Evolutionary conservation across 2,888 invertebrate genomes (phyloP).

Genomic region (Pseudoips prasinana): DNA sequence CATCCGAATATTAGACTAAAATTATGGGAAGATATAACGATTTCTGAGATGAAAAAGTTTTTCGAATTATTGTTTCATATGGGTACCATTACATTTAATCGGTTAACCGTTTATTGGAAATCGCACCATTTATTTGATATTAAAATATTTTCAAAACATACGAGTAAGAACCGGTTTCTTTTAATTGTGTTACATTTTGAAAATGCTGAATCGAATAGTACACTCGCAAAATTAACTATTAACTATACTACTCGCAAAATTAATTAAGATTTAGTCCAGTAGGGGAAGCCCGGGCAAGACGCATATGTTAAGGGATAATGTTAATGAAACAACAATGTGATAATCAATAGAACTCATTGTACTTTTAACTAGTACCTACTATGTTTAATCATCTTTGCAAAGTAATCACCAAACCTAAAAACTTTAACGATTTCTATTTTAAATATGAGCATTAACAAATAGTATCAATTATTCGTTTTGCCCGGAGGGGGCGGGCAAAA

Average conservation of each 20-base stretch:
- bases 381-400: too few relatives aligned
- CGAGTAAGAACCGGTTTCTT: constrained; percentile 3
- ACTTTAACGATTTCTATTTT: too few relatives aligned
- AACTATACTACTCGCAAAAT: constrained; percentile 3
- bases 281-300: too few relatives aligned
- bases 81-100: not conserved
- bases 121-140: constrained; percentile 2
- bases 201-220: constrained; percentile 4
- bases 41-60: not conserved
- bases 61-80: not conserved
- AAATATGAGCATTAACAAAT: too few relatives aligned
- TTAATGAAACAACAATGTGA: too few relatives aligned
- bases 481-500: too few relatives aligned
- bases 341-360: too few relatives aligned
- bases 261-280: constrained; percentile 4
- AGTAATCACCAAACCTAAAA: too few relatives aligned
- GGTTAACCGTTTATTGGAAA: not conserved
- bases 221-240: constrained; percentile 3
- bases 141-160: constrained; percentile 4
- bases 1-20: not conserved
- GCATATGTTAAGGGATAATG: too few relatives aligned
- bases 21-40: not conserved
- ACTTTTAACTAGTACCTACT: too few relatives aligned
- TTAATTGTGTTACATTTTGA: constrained; percentile 3
- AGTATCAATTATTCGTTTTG: too few relatives aligned